These are phyloP conservation scores for Ferdinandea cuprea DNA, from an alignment of 2,888 invertebrate genomes.

Conservation along the genomic window DNA sequence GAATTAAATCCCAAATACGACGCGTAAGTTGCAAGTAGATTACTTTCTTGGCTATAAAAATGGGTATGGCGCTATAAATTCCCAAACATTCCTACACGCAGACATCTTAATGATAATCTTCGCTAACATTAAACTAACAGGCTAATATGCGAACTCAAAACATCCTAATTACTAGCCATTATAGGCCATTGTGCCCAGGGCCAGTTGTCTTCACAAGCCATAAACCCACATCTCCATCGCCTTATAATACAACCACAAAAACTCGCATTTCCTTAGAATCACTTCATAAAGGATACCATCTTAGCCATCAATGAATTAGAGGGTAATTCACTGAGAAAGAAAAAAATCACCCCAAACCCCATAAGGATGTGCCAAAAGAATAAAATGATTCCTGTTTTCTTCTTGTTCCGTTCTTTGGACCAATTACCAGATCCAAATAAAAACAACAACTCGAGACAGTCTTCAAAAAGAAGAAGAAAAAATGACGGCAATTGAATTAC, in stretches of 20 bases:
- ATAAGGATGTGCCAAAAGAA: slow-evolving; percentile 22
- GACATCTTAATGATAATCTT: slow-evolving; percentile 58
- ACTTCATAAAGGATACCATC: slow-evolving; percentile 64
- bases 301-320: slow-evolving; percentile 64
- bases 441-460: slow-evolving; percentile 5
- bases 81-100: slow-evolving; percentile 8
- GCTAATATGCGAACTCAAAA: slow-evolving; percentile 19
- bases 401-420: slow-evolving; percentile 41
- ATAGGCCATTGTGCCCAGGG: slow-evolving; percentile 48
- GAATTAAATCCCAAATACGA: neutral
- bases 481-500: slow-evolving; percentile 25
- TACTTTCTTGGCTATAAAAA: slow-evolving; percentile 3
- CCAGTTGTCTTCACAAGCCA: slow-evolving; percentile 34
- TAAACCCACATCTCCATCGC: slow-evolving; percentile 21
- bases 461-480: neutral
- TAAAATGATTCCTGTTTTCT: slow-evolving; percentile 24
- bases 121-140: slow-evolving; percentile 37
- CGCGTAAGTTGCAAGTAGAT: neutral
- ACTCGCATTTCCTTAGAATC: slow-evolving; percentile 54
- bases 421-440: slow-evolving; percentile 36
- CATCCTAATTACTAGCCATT: slow-evolving; percentile 50
- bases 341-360: slow-evolving; percentile 16
- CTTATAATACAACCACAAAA: slow-evolving; percentile 42
- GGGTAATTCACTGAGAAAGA: slow-evolving; percentile 44
- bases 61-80: slow-evolving; percentile 9